Evolutionary conservation across 2,888 invertebrate genomes (phyloP).

Genomic region (Habrosyne pyritoides): DNA sequence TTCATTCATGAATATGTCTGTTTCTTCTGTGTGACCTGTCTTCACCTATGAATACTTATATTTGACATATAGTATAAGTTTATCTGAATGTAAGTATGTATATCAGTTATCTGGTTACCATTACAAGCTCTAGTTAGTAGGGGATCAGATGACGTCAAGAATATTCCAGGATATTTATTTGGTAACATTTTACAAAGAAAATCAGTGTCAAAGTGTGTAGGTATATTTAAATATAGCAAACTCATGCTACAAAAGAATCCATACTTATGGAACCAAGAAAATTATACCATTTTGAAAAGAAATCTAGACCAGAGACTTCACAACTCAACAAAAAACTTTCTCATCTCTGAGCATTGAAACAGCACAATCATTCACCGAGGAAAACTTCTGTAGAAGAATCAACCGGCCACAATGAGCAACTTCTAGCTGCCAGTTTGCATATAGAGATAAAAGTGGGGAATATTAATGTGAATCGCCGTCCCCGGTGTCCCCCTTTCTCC

Average conservation of each 20-base stretch:
- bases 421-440: slow-evolving; percentile 82
- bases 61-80: too few relatives aligned
- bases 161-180: too few relatives aligned
- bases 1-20: too few relatives aligned
- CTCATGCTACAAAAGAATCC: slow-evolving; percentile 20
- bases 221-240: background rate
- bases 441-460: slow-evolving; percentile 84
- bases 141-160: too few relatives aligned
- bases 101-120: too few relatives aligned
- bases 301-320: slow-evolving; percentile 58
- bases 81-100: too few relatives aligned
- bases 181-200: background rate
- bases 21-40: too few relatives aligned
- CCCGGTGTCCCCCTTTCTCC: slow-evolving; percentile 40
- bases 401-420: slow-evolving; percentile 80
- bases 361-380: slow-evolving; percentile 78
- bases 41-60: too few relatives aligned
- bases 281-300: slow-evolving; percentile 49
- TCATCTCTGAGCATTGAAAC: slow-evolving; percentile 73
- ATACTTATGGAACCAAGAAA: slow-evolving; percentile 47
- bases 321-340: slow-evolving; percentile 67
- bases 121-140: too few relatives aligned
- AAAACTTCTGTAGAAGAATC: slow-evolving; percentile 70
- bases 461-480: slow-evolving; percentile 80
- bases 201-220: background rate